Evolutionary conservation across 2,888 invertebrate genomes (phyloP), one percentile per base, ranked within the genome.

Genomic region (Encarsia formosa): DNA sequence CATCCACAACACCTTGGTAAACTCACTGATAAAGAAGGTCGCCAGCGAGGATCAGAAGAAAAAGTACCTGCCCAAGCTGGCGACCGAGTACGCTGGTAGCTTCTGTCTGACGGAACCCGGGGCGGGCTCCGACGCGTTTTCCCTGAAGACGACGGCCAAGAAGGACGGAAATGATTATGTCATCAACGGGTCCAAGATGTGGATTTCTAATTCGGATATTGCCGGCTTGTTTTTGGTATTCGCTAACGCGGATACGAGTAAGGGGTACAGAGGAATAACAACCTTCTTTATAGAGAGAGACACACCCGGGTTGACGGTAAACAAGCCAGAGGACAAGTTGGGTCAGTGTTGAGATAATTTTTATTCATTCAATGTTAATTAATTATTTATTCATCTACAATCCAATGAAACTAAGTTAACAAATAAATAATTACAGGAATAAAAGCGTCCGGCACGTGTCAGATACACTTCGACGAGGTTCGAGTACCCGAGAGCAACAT

Each of bases 251-350:
- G 86, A 94, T 74, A 89, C 91, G 11, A 83, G 87, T 23, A 84
- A 94, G 90, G 91, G 94, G 18, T 95, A 97, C 77, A 90, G 85
- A 76, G 97, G 97, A 38, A 98, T 98, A 62, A 96, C 97, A 1
- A 90, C 91, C 66, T 98, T 98, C 74, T 83, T 98, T 46, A 91
- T 98, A 1, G 97, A 97, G 42, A 81, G 91, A 42, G 86, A 88
- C 4, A 85, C 87, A 3, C 89, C 91, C 1, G 97, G 98, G 1
- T 75, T 98, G 8, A 83, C 79, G 15, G 83, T 98, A 0, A 92
- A 87, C 38, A 94, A 92, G 72, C 90, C 91, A 2, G 98, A 98
- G 76, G 88, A 93, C 69, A 98, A 98, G 72, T 78, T 98, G n/a
- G 56, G n/a, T n/a, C n/a, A n/a, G n/a, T n/a, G n/a, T n/a, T n/a